Conservation (phyloP, 2,797 vertebrate species). For the Oryzias dopingdopingensis region DNA sequence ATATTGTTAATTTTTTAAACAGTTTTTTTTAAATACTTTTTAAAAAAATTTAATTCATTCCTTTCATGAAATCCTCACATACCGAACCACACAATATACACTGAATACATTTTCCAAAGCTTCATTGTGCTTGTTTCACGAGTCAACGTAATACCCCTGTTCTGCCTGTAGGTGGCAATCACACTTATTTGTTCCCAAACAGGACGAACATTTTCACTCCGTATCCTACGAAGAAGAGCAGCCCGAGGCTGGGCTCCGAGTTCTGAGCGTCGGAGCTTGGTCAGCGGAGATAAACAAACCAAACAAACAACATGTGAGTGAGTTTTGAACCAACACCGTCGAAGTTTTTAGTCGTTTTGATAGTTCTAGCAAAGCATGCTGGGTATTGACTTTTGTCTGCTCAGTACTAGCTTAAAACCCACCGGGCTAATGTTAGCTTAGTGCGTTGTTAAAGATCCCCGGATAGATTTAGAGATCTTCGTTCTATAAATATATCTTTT, state of each 20-base stretch:
- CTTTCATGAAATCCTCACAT: no score
- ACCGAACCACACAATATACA: no score
- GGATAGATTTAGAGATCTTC: not conserved
- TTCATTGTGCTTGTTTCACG: no score
- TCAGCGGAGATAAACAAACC: slow-evolving; percentile 29
- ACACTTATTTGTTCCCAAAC: not conserved
- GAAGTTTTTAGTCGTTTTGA: not conserved
- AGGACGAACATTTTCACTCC: not conserved
- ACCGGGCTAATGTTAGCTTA: slow-evolving; percentile 56
- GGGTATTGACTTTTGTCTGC: slow-evolving; percentile 1
- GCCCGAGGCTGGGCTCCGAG: not conserved
- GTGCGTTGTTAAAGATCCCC: slow-evolving; percentile 24
- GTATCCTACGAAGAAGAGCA: slow-evolving; percentile 33
- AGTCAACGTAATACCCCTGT: not conserved
- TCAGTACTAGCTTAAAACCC: not conserved
- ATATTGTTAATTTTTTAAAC: no score
- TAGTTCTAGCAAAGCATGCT: not conserved
- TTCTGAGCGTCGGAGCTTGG: not conserved
- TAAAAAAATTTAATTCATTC: no score
- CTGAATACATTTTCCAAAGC: no score
- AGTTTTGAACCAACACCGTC: not conserved
- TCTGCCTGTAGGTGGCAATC: slow-evolving; percentile 9
- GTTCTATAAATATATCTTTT: not conserved
- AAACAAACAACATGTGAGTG: not conserved
- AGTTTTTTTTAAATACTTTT: no score